phyloP scores from a whole-genome alignment of 2,888 invertebrate species.

The Ligdia adustata region DNA sequence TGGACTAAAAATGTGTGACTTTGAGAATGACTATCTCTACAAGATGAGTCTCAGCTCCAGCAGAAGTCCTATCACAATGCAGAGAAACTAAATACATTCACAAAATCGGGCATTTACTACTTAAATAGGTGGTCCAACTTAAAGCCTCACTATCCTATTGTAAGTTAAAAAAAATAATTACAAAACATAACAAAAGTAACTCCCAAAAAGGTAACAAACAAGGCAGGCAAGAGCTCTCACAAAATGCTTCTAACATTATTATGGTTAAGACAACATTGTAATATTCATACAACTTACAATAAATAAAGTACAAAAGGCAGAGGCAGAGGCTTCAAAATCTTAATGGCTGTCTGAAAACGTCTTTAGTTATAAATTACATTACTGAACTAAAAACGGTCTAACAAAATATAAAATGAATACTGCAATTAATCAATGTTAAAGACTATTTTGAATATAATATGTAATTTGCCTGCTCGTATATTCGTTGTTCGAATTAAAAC shows the following conservation, averaged over 20 bases:
- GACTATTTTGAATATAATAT: conserved; percentile 63
- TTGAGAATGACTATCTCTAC: conserved; percentile 24
- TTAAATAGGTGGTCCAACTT: conserved; percentile 63
- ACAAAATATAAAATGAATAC: conserved; percentile 57
- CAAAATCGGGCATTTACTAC: conserved; percentile 41
- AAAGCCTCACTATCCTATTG: conserved; percentile 58
- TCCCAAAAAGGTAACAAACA: conserved; percentile 63
- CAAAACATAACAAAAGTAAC: conserved; percentile 46
- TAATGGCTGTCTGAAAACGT: conserved; percentile 51
- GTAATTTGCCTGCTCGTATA: conserved; percentile 57
- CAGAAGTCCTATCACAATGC: conserved; percentile 31
- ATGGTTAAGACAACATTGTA: conserved; percentile 37
- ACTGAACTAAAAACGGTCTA: conserved; percentile 30
- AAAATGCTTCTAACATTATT: conserved; percentile 39
- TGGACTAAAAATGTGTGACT: conserved; percentile 54
- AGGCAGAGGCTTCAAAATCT: conserved; percentile 60
- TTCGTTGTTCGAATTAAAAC: conserved; percentile 75
- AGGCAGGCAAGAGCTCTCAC: conserved; percentile 69
- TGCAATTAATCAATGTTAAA: conserved; percentile 63
- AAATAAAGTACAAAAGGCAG: conserved; percentile 28
- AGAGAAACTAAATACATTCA: conserved; percentile 42
- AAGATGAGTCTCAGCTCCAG: conserved; percentile 4
- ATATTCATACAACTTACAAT: conserved; percentile 38
- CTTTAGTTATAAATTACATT: conserved; percentile 49
- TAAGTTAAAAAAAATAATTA: conserved; percentile 44